Percentiles rank a stretch among this genome's conserved stretches.
phyloP scores from a whole-genome alignment of 2,797 vertebrate genomes.

The Merluccius polli region DNA sequence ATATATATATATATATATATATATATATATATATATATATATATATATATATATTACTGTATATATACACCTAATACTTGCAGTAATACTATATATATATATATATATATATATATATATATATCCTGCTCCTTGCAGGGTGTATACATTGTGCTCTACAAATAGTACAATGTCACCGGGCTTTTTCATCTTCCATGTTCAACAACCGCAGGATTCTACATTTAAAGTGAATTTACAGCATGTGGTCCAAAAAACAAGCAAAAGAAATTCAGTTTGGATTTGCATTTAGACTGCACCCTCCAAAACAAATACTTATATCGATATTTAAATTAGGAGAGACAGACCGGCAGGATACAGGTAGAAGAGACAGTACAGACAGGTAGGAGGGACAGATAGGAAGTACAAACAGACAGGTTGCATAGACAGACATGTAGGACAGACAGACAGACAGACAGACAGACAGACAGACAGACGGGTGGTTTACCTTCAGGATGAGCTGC shows the following conservation, averaged over 20 bases:
- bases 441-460: neutral
- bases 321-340: neutral
- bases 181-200: no score
- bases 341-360: neutral
- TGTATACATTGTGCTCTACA: neutral
- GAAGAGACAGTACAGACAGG: no score
- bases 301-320: neutral
- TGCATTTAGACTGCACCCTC: neutral
- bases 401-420: neutral
- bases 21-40: no score
- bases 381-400: neutral
- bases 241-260: neutral
- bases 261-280: neutral
- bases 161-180: no score
- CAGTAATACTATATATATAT: no score
- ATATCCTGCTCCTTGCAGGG: neutral
- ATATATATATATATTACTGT: no score
- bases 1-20: no score
- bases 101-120: no score
- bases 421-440: no score
- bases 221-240: neutral
- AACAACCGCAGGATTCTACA: neutral
- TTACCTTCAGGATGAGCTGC: slow-evolving; percentile 95
- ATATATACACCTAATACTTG: no score
- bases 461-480: slow-evolving; percentile 5